These are phyloP conservation scores for Ceryle rudis DNA, from an alignment of 2,797 vertebrate genomes.

Conservation along the genomic window DNA sequence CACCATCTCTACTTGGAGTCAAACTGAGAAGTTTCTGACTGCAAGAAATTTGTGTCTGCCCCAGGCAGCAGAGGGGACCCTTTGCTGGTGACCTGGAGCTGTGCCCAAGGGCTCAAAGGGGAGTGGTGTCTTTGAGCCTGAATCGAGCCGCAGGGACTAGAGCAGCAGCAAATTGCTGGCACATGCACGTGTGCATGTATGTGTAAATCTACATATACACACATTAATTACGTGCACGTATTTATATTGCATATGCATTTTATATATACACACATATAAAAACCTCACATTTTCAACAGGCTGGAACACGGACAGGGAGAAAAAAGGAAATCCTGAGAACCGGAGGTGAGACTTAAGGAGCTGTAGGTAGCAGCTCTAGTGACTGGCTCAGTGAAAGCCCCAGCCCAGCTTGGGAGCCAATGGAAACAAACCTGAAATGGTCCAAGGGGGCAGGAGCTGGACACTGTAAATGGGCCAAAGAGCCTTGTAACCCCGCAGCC, in stretches of 20 bases:
- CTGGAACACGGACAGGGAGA: neutral
- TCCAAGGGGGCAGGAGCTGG: neutral
- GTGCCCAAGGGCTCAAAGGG: neutral
- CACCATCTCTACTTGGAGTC: neutral
- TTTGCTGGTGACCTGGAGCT: neutral
- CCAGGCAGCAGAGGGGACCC: fast-evolving
- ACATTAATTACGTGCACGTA: fast-evolving
- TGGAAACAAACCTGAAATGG: neutral
- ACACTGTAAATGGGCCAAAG: fast-evolving
- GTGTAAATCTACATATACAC: neutral
- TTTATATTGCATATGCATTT: neutral
- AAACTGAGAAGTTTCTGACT: neutral
- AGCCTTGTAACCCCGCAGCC: fast-evolving
- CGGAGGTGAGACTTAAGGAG: neutral
- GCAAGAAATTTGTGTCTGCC: neutral
- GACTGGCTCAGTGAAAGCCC: neutral
- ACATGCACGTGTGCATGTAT: neutral
- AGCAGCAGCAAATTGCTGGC: neutral
- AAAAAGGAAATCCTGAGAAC: neutral
- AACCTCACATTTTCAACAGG: neutral
- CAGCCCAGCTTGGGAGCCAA: neutral
- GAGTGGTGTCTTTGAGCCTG: neutral
- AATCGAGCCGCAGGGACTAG: neutral
- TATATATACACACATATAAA: neutral
- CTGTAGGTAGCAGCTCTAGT: neutral